These are phyloP conservation scores for Stegana nigrithorax DNA, from an alignment of 2,888 invertebrate genomes.

Conservation along the genomic window DNA sequence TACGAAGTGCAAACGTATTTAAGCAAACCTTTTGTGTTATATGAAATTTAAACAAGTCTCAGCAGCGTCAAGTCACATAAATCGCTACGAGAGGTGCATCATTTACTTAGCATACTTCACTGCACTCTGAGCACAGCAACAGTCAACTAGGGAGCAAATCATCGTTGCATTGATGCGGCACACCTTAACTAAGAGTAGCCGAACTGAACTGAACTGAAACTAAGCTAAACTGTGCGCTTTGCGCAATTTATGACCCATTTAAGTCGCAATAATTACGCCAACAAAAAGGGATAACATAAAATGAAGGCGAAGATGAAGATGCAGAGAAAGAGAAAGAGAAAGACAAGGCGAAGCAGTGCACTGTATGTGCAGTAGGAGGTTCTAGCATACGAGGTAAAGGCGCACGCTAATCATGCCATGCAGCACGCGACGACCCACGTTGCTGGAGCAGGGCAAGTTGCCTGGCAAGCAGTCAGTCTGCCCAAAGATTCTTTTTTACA, in stretches of 20 bases:
- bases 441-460: background rate
- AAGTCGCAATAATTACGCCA: slow-evolving; percentile 61
- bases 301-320: background rate
- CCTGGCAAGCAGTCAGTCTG: too few relatives aligned
- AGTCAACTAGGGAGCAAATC: too few relatives aligned
- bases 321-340: background rate
- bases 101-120: too few relatives aligned
- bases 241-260: slow-evolving; percentile 63
- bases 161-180: too few relatives aligned
- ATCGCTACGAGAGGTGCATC: too few relatives aligned
- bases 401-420: slow-evolving; percentile 9
- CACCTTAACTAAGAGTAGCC: background rate
- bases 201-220: background rate
- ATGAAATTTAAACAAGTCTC: too few relatives aligned
- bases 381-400: background rate
- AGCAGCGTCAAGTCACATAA: too few relatives aligned
- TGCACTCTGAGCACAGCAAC: too few relatives aligned
- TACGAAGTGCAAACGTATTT: too few relatives aligned
- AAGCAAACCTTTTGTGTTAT: too few relatives aligned
- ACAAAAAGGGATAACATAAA: too few relatives aligned
- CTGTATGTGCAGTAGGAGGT: background rate
- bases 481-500: too few relatives aligned
- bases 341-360: background rate
- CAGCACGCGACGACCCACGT: slow-evolving; percentile 18
- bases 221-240: background rate